Base-by-base conservation (phyloP, 2,113 vertebrate species). In the Spea multiplicata region DNA sequence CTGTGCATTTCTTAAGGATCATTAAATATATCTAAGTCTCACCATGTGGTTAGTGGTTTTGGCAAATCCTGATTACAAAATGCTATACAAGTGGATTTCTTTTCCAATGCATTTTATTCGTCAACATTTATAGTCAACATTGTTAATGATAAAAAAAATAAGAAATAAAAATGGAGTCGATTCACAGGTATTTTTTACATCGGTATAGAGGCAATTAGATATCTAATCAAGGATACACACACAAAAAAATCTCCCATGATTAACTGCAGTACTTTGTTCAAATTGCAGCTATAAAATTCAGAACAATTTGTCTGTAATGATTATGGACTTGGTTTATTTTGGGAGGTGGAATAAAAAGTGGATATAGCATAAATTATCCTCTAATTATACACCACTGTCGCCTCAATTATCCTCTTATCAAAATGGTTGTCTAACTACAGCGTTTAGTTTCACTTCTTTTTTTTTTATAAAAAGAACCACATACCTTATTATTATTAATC, bases 381-480 rank as follows among this genome's bases (percentile, higher is more conserved):
- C 94, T 98, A 99, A 99, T 99, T 99, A 98, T 96, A 98, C 94
- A 95, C 95, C 94, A 96, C 94, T 96, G 96, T 98, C 95, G 96
- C 96, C 95, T 96, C 96, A 98, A 98, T 98, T 99, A 98, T 98
- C 96, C 97, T 98, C 97, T 99, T 98, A 98, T 98, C 96, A 98
- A 97, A 97, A 98, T 95, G 95, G 94, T 96, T 95, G 96, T 96
- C 96, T 99, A 96, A 98, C 96, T 94, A 95, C 94, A 92, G 96
- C 96, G 95, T 98, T 99, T 98, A 97, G 96, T 98, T 97, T 97
- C 96, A 98, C 96, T 98, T 98, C 96, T 97, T 95, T 95, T 94
- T 88, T 94, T 96, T 96, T 94, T 95, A 95, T 94, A 96, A 96
- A 95, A 95, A 97, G 95, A 97, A 97, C 94, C 95, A 94, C 93